Base-by-base conservation (phyloP, 2,888 invertebrate species). In the Polia nebulosa region DNA sequence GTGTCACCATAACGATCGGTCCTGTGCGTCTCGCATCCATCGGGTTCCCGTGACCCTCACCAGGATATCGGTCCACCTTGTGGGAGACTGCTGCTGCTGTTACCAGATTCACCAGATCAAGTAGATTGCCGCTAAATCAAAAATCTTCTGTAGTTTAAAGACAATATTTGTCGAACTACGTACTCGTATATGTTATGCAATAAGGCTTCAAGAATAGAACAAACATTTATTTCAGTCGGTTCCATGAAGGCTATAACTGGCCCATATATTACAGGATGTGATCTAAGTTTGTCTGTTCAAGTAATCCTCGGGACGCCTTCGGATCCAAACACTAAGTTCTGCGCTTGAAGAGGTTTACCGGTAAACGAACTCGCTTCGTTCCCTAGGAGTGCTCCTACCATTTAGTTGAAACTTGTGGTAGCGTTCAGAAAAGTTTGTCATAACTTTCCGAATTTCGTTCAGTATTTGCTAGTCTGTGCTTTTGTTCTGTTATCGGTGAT, bases 231-330 rank as follows among this genome's bases (percentile, higher is more conserved):
- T 44, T 55, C 22, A 53, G 9, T n/a, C 9, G n/a, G 20, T 32
- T 39, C 15, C 11, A 2, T 34, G 13, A 32, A 25, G 45, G 3
- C 17, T 52, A 17, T 47, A 68, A 41, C 61, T 27, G 25, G 44
- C n/a, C 41, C 59, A 65, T 79, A 76, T 49, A 74, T 80, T 58
- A 76, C 60, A 47, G 67, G 72, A 77, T 74, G 67, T 80, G 81
- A 86, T 87, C 79, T 76, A 84, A 84, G 83, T 87, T 86, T 80
- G 79, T 65, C 73, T 57, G 78, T 77, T 69, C 64, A 20, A 45
- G 72, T 79, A 77, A 83, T 80, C 76, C 76, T 63, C 69, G 65
- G 45, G 71, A 73, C 72, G 72, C 67, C 78, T 76, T 67, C 72
- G 76, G 61, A 68, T 71, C 29, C 51, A 32, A 59, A 72, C 74